phyloP scores from a whole-genome alignment of 2,113 vertebrate species.

The Myrmecobius fasciatus region DNA sequence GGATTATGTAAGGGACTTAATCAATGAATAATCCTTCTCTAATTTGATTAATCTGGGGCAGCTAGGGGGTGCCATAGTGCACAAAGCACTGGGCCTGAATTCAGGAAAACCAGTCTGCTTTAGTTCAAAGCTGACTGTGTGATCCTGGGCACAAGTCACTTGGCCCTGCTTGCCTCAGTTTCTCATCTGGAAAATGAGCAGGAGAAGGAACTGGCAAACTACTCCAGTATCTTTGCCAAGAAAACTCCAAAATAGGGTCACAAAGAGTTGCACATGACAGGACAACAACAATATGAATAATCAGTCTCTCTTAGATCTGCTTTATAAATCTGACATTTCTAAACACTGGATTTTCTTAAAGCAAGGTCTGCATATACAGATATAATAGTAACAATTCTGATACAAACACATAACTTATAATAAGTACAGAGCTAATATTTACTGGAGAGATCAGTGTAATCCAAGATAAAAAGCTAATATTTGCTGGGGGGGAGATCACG shows the following conservation, averaged over 20 bases:
- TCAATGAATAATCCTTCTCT: background rate
- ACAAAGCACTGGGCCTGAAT: background rate
- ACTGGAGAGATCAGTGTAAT: conserved; percentile 54
- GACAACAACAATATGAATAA: background rate
- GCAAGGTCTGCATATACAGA: background rate
- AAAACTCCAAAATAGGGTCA: background rate
- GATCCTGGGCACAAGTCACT: background rate
- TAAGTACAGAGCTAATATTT: conserved; percentile 60
- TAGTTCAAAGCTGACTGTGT: background rate
- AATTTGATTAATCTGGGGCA: background rate
- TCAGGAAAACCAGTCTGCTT: background rate
- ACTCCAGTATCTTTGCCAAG: background rate
- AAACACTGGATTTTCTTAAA: conserved; percentile 39
- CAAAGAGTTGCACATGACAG: background rate
- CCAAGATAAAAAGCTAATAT: conserved; percentile 47
- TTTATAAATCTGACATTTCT: background rate
- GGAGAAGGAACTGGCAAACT: background rate
- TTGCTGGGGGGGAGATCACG: conserved; percentile 26
- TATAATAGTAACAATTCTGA: conserved; percentile 10
- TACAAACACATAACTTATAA: conserved; percentile 45
- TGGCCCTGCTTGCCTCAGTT: background rate
- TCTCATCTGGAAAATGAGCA: background rate
- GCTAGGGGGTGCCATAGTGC: background rate
- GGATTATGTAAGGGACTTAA: background rate
- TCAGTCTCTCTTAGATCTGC: background rate